These are phyloP conservation scores for Papilio glaucus DNA, from an alignment of 1,140 invertebrate species.

Conservation along the genomic window DNA sequence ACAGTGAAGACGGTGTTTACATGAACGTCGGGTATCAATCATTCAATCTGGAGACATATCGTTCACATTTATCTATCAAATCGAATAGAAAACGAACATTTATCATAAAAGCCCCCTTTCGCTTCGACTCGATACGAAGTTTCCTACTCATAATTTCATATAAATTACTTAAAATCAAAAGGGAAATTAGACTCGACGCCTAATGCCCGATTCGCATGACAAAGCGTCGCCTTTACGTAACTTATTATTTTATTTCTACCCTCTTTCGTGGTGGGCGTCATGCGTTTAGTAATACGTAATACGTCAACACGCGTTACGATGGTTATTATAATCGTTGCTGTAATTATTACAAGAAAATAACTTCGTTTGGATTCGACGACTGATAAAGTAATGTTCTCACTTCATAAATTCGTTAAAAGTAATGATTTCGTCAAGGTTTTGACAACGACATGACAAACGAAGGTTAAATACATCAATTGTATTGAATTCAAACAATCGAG, in stretches of 20 bases:
- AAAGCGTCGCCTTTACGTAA: slow-evolving; percentile 56
- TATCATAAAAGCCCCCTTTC: slow-evolving; percentile 61
- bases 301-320: slow-evolving; percentile 65
- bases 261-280: slow-evolving; percentile 62
- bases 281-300: slow-evolving; percentile 71
- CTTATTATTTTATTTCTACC: slow-evolving; percentile 67
- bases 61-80: slow-evolving; percentile 63
- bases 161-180: slow-evolving; percentile 81
- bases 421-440: too few species aligned
- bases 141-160: slow-evolving; percentile 71
- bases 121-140: slow-evolving; percentile 49
- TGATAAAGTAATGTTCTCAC: neutral
- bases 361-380: slow-evolving; percentile 49
- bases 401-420: too few species aligned
- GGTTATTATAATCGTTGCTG: slow-evolving; percentile 62
- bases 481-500: too few species aligned
- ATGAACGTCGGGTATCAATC: slow-evolving; percentile 61
- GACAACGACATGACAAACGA: too few species aligned
- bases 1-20: slow-evolving; percentile 24
- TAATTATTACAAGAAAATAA: slow-evolving; percentile 73
- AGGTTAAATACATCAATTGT: too few species aligned
- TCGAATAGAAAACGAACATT: slow-evolving; percentile 72
- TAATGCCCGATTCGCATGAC: slow-evolving; percentile 78
- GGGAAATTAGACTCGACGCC: slow-evolving; percentile 64
- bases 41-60: slow-evolving; percentile 63